Base-by-base conservation (phyloP, 2,888 invertebrate species). In the Isotomurus palustris region DNA sequence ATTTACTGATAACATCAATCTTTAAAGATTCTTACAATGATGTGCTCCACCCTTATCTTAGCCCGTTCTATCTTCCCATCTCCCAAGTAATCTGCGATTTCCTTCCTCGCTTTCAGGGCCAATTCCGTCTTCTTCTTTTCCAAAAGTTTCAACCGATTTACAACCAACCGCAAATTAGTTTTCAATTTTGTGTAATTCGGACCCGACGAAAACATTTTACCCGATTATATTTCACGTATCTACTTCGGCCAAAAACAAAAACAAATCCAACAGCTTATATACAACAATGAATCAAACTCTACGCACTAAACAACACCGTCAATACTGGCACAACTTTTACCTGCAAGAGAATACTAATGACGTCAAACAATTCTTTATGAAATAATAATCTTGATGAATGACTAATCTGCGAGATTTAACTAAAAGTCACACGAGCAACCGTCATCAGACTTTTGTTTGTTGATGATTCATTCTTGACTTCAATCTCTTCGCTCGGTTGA, bases 71-170 rank as follows among this genome's bases (percentile, higher is more conserved):
- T 80, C 80, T 91, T 91, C 56, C 90, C 91, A 69, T 85, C 84
- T 50, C 83, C 82, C 62, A 96, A 85, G 74, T 92, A 97, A 77
- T 97, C 97, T 1, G 95, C 96, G 59, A 99, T 99, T 83, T 99
- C 97, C 74, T 89, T 90, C 64, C 95, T 82, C 1, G 96, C 88
- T 77, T 99, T 99, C 74, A 92, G 88, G 2, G 96, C 89, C 71
- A 96, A 78, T 78, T 99, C 99, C 0, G 95, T 87, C 79, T 96
- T 96, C 81, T 99, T 99, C 78, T 97, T 97, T 74, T 95, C 95
- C 68, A 97, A 75, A 54, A 99, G 78, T 77, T 96, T 96, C 36
- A 99, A 80, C 44, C 99, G 85, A 76, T 95, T 95, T 71, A 95
- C 86, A 8, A 92, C 86, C 68, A 99, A 79, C 67, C 96, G 83